Percentiles rank a stretch among this genome's conserved stretches.
Evolutionary conservation across 1,140 invertebrate species (phyloP).

Genomic region (Cepaea nemoralis): DNA sequence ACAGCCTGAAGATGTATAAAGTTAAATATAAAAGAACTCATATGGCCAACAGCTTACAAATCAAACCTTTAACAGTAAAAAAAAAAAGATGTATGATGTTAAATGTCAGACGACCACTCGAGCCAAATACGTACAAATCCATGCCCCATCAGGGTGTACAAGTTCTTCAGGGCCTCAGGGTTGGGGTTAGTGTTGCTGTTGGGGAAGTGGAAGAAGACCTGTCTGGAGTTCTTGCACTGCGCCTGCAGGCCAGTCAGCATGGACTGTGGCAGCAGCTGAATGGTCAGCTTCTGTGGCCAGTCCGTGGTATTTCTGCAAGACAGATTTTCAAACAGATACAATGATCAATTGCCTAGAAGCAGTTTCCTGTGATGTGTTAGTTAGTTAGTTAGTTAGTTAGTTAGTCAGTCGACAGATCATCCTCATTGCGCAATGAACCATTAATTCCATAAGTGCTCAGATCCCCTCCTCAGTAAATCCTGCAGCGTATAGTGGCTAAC

Average conservation of each 20-base stretch:
- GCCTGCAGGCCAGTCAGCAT: conserved; percentile 75
- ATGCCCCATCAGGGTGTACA: conserved; percentile 90
- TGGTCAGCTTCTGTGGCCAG: conserved; percentile 91
- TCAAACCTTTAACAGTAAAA: not conserved
- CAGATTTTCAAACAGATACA: too few species aligned
- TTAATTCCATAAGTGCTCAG: too few species aligned
- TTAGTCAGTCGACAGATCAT: too few species aligned
- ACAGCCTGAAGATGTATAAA: too few species aligned
- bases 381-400: too few species aligned
- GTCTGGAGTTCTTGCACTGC: conserved; percentile 80
- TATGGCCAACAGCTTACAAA: too few species aligned
- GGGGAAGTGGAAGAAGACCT: conserved; percentile 82
- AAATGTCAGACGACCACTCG: not conserved
- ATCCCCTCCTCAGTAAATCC: too few species aligned
- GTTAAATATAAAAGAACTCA: too few species aligned
- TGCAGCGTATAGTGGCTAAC: too few species aligned
- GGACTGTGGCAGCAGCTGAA: conserved; percentile 93
- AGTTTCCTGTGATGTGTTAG: too few species aligned
- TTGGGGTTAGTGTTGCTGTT: conserved; percentile 78
- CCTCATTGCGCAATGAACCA: too few species aligned
- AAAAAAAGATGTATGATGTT: not conserved
- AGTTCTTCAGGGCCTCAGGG: conserved; percentile 82
- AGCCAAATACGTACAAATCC: conserved; percentile 81
- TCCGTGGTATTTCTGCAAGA: conserved; percentile 88
- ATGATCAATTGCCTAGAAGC: too few species aligned